Evolutionary conservation across 2,888 invertebrate species (phyloP), one percentile per base, ranked within the genome.

Genomic region (Mimachlamys varia): DNA sequence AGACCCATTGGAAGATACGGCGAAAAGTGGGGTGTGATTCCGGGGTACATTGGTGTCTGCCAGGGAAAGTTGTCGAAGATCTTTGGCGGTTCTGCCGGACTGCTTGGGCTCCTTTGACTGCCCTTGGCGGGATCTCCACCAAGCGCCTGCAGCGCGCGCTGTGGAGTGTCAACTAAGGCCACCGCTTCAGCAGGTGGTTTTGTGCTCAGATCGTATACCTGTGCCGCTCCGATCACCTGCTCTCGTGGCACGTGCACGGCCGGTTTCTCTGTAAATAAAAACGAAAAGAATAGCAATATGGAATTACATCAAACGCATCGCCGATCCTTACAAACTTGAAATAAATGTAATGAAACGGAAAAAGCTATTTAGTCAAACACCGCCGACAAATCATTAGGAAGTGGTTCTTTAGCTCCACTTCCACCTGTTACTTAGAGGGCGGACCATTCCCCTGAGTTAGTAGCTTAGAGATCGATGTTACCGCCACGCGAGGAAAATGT

Each of bases 41-140:
- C 89, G 53, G 88, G 88, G 88, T 87, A 91, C 58, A 91, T 76
- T 2, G 91, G 38, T 44, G 27, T 87, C 27, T 90, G 91, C 91
- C 91, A 91, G 27, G 90, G 90, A 76, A 89, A 89, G n/a, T 89
- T 87, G 33, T 91, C 91, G 13, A n/a, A 33, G 12, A 91, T 27
- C 76, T 89, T 90, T 27, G 88, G 88, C 7, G 89, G 89, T 87
- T 89, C 88, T 17, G 87, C 44, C 19, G 92, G 89, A 89, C 90
- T 89, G 10, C 87, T 50, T 10, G 90, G 91, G 88, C 89, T 91
- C 53, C 88, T 89, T 27, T n/a, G 88, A 58, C 58, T 88, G 15
- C 19, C 58, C 27, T 58, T 88, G 19, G 58, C 37, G 33, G 76
- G 76, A 33, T 76, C 76, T 33, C 76, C 76, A 0, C 76, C 76